These are phyloP conservation scores for Rallus crepitans DNA, from an alignment of 2,797 vertebrate species.

Conservation along the genomic window DNA sequence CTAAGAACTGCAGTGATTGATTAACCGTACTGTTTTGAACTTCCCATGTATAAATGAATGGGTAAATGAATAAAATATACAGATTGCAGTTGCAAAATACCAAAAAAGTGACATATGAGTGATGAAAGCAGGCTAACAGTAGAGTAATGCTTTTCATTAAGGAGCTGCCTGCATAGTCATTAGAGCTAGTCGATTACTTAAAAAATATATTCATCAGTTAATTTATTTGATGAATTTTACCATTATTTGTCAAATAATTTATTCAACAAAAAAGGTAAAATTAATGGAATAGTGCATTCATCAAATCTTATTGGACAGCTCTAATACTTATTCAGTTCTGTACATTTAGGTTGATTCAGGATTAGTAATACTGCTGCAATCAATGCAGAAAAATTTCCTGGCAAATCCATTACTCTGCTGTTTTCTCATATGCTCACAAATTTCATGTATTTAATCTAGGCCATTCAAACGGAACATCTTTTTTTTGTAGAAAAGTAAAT, in stretches of 20 bases:
- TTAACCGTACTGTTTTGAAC: constrained; percentile 40
- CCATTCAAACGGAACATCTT: background rate
- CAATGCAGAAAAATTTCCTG: constrained; percentile 37
- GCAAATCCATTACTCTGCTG: constrained; percentile 18
- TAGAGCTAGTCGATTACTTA: constrained; percentile 46
- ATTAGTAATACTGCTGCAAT: constrained; percentile 40
- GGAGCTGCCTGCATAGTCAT: constrained; percentile 64
- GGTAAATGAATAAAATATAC: constrained; percentile 67
- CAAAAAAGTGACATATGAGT: constrained; percentile 49
- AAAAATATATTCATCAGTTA: constrained; percentile 63
- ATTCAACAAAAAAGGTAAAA: constrained; percentile 67
- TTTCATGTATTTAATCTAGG: background rate
- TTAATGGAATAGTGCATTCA: constrained; percentile 48
- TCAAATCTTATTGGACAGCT: constrained; percentile 43
- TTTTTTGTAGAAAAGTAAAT: background rate
- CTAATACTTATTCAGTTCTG: constrained; percentile 35
- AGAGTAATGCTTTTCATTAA: constrained; percentile 69
- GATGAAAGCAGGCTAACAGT: constrained; percentile 61
- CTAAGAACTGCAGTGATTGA: constrained; percentile 37
- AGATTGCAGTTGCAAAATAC: constrained; percentile 52
- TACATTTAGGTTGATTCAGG: constrained; percentile 37
- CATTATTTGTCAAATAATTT: constrained; percentile 72
- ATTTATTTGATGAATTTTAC: constrained; percentile 70
- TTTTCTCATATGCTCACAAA: background rate
- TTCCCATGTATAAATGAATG: constrained; percentile 52